These are phyloP conservation scores for Diplodus puntazzo DNA, from an alignment of 2,797 vertebrate genomes.

Conservation along the genomic window DNA sequence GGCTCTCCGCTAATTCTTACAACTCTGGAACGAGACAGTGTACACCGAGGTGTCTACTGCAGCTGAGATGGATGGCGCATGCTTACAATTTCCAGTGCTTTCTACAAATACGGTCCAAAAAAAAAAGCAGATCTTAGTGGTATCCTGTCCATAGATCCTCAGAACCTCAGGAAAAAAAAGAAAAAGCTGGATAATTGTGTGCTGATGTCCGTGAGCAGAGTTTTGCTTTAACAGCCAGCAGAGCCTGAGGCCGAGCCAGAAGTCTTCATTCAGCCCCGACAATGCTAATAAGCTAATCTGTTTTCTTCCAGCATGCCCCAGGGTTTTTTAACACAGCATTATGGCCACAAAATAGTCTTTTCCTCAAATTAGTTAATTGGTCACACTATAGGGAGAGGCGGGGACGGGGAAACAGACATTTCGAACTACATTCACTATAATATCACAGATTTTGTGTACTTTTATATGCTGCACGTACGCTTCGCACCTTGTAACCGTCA, in stretches of 20 bases:
- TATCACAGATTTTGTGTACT: not conserved
- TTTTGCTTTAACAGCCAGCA: constrained; percentile 57
- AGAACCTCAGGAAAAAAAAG: not conserved
- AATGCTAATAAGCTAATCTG: constrained; percentile 80
- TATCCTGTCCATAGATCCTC: not conserved
- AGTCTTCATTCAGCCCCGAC: constrained; percentile 63
- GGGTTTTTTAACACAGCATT: constrained; percentile 54
- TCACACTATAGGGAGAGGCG: constrained; percentile 52
- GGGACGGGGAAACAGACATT: not conserved
- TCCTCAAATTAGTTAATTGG: constrained; percentile 70
- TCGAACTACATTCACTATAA: not conserved
- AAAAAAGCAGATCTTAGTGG: not conserved
- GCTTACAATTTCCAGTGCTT: not conserved
- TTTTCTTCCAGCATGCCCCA: constrained; percentile 65
- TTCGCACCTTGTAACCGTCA: not conserved
- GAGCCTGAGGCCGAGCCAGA: constrained; percentile 56
- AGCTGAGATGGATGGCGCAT: not conserved
- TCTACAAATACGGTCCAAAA: not conserved
- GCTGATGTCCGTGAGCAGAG: constrained; percentile 47
- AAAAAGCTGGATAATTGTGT: constrained; percentile 34
- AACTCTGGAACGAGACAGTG: constrained; percentile 30
- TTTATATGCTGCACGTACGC: not conserved
- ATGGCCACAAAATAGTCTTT: constrained; percentile 65
- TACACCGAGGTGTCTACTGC: not conserved
- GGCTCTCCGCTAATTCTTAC: constrained; percentile 41